Evolutionary conservation across 92 coral and sea anemone species (phyloP).

Genomic region (Heliopora coerulea): DNA sequence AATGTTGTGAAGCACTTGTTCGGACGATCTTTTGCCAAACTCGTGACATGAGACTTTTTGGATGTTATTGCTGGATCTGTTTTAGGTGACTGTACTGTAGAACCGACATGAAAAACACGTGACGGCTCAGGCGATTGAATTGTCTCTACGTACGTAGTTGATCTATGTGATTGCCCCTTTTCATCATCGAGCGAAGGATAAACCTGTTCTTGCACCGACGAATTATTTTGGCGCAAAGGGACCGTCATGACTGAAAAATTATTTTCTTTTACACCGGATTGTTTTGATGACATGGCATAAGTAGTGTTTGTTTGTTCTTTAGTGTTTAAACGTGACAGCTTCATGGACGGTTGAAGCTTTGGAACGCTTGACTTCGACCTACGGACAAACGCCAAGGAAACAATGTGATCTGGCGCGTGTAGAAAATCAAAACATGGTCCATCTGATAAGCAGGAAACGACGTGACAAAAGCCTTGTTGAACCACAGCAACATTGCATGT

Average conservation of each 20-base stretch:
- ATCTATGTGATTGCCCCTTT: background rate
- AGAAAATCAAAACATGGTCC: slow-evolving; percentile 37
- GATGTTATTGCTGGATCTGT: background rate
- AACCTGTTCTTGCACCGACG: background rate
- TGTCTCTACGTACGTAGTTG: background rate
- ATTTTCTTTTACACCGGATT: background rate
- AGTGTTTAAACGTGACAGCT: background rate
- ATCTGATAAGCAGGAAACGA: slow-evolving; percentile 9
- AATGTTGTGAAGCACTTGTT: slow-evolving; percentile 3
- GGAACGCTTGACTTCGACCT: slow-evolving; percentile 7
- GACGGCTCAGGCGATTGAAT: background rate
- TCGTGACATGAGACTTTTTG: background rate
- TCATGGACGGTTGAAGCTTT: background rate
- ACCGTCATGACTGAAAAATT: background rate
- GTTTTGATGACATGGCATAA: background rate
- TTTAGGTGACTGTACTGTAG: background rate
- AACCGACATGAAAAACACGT: background rate
- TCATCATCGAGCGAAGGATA: background rate
- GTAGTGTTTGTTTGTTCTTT: background rate
- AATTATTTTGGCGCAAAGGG: background rate
- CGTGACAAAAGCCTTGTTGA: slow-evolving; percentile 20
- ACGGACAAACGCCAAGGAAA: slow-evolving; percentile 34
- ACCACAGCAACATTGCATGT: slow-evolving; percentile 31
- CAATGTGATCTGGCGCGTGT: slow-evolving; percentile 5
- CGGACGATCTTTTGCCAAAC: background rate